phyloP scores from a whole-genome alignment of 1,140 invertebrate species.

The Watersipora subatra region DNA sequence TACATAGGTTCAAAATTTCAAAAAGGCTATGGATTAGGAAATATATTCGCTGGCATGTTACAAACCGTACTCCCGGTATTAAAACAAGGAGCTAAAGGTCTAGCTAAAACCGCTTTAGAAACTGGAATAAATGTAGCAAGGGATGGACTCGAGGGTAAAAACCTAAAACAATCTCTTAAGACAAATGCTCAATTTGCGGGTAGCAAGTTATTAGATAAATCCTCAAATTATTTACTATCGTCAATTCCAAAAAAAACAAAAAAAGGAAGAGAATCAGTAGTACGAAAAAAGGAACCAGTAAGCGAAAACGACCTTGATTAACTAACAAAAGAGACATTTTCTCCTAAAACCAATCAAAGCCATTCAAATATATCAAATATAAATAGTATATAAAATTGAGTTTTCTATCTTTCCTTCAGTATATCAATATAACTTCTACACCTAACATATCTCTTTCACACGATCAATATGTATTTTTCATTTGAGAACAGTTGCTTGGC shows the following conservation, averaged over 20 bases:
- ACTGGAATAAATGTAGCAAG: not conserved
- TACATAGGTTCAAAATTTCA: not conserved
- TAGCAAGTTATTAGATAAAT: no score
- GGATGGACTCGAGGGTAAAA: not conserved
- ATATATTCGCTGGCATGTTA: not conserved
- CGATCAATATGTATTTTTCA: not conserved
- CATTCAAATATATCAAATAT: not conserved
- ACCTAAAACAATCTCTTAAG: not conserved
- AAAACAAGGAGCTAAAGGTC: not conserved
- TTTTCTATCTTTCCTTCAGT: no score
- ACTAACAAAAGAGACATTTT: not conserved
- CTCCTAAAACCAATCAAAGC: not conserved
- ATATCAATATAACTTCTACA: no score
- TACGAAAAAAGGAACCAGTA: not conserved
- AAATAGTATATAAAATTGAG: no score
- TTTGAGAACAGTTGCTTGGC: not conserved
- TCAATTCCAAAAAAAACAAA: not conserved
- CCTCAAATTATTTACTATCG: no score
- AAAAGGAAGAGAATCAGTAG: not conserved
- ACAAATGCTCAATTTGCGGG: no score
- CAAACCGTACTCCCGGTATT: not conserved
- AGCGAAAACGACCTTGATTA: not conserved
- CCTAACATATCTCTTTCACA: no score
- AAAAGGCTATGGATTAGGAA: not conserved
- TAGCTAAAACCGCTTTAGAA: not conserved